phyloP scores from a whole-genome alignment of 92 coral and sea anemone genomes.

The Virgularia gustaviana region DNA sequence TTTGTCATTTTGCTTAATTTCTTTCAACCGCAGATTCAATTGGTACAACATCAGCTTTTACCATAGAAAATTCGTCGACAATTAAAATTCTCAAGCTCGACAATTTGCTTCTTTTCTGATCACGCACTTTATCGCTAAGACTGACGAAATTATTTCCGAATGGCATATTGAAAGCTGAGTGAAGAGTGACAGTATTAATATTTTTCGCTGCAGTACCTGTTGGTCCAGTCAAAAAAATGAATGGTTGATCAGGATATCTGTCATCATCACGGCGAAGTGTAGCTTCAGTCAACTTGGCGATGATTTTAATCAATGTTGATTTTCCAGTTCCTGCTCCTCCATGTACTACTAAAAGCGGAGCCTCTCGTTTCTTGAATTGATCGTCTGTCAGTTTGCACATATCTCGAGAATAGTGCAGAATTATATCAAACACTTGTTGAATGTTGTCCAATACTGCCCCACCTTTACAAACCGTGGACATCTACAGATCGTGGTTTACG shows the following conservation, averaged over 20 bases:
- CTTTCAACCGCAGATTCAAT: not conserved
- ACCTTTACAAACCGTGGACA: no score
- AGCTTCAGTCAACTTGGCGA: conserved; percentile 33
- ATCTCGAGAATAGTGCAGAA: conserved; percentile 14
- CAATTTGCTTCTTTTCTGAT: conserved; percentile 8
- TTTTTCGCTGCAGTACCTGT: conserved; percentile 33
- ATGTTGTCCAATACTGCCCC: no score
- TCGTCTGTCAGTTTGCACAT: conserved; percentile 16
- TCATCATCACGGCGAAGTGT: conserved; percentile 33
- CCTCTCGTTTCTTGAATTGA: conserved; percentile 11
- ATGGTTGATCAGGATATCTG: conserved; percentile 27
- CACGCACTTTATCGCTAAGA: conserved; percentile 20
- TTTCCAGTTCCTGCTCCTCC: conserved; percentile 31
- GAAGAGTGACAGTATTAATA: conserved; percentile 13
- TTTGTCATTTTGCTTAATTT: not conserved
- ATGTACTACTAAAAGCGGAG: conserved; percentile 26
- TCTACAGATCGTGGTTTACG: no score
- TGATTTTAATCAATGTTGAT: conserved; percentile 23
- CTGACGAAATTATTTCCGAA: conserved; percentile 19
- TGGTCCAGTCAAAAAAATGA: conserved; percentile 27
- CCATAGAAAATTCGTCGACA: conserved; percentile 9
- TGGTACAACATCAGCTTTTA: conserved; percentile 19
- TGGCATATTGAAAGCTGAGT: conserved; percentile 31
- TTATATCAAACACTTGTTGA: conserved; percentile 7
- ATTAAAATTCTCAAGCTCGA: conserved; percentile 8